Conservation (phyloP, 1,140 invertebrate genomes). For the Dolichoris vasculosae region DNA sequence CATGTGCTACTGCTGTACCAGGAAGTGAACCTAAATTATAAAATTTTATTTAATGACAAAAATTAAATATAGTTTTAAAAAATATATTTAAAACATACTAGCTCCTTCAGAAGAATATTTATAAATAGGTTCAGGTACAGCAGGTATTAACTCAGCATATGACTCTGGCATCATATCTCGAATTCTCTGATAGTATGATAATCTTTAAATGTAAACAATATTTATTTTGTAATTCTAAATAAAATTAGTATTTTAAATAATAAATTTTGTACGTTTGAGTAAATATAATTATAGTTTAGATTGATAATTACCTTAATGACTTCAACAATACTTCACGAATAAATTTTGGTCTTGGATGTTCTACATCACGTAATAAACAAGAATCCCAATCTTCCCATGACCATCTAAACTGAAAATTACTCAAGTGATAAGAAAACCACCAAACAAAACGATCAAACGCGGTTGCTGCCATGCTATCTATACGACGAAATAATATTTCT, state of each 20-base stretch:
- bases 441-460: conserved; percentile 97
- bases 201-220: conserved; percentile 75
- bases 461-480: conserved; percentile 97
- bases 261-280: not conserved
- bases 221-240: conserved; percentile 8
- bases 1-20: conserved; percentile 88
- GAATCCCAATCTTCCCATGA: conserved; percentile 97
- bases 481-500: conserved; percentile 95
- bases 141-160: conserved; percentile 89
- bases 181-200: conserved; percentile 96
- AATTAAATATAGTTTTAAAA: not conserved
- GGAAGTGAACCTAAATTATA: conserved; percentile 81
- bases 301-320: conserved; percentile 83
- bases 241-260: not conserved
- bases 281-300: not conserved
- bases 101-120: conserved; percentile 89
- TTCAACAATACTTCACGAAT: conserved; percentile 94
- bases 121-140: conserved; percentile 84
- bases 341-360: conserved; percentile 97
- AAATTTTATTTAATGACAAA: not conserved
- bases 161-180: conserved; percentile 92
- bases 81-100: conserved; percentile 76
- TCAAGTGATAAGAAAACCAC: conserved; percentile 99
- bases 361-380: conserved; percentile 87
- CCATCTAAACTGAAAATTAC: conserved; percentile 99